phyloP scores from a whole-genome alignment of 53 echinoderm and acorn worm species.

The Echinarachnius parma region DNA sequence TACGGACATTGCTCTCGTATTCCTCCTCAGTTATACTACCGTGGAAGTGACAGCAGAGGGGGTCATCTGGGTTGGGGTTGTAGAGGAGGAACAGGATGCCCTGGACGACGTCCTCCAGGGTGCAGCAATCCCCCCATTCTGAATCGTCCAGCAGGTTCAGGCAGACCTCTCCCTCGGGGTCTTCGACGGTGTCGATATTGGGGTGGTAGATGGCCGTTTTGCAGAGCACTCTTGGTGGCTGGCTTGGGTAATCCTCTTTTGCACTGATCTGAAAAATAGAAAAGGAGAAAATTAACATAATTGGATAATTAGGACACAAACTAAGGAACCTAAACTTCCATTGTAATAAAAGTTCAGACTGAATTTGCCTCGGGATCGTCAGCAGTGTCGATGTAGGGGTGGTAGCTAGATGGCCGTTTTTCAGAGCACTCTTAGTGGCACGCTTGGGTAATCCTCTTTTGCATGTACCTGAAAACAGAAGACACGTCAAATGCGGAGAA shows the following conservation, averaged over 20 bases:
- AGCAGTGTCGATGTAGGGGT: no score
- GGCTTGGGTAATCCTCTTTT: slow-evolving; percentile 16
- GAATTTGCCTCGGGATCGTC: no score
- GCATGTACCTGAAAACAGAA: no score
- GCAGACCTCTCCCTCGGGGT: slow-evolving; percentile 69
- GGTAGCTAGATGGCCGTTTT: no score
- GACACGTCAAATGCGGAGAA: no score
- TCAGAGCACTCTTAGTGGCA: no score
- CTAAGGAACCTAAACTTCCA: no score
- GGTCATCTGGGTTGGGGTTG: slow-evolving; percentile 79
- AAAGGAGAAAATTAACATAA: no score
- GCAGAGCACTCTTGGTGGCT: slow-evolving; percentile 59
- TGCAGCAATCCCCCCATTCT: slow-evolving; percentile 42
- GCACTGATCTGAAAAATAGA: neutral
- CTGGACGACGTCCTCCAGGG: slow-evolving; percentile 72
- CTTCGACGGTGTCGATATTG: slow-evolving; percentile 77
- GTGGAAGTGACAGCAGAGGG: no score
- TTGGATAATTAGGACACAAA: no score
- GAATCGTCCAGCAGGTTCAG: slow-evolving; percentile 61
- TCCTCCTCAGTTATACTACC: slow-evolving; percentile 34
- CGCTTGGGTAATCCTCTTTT: no score
- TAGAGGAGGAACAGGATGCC: slow-evolving; percentile 75
- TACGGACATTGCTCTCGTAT: slow-evolving; percentile 54
- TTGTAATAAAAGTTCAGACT: no score
- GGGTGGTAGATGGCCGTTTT: slow-evolving; percentile 79